A percentile compares a stretch with the other conserved stretches of the same genome.
These are phyloP conservation scores for Bos taurus DNA, from an alignment of 2,113 vertebrate genomes.

Conservation along the genomic window DNA sequence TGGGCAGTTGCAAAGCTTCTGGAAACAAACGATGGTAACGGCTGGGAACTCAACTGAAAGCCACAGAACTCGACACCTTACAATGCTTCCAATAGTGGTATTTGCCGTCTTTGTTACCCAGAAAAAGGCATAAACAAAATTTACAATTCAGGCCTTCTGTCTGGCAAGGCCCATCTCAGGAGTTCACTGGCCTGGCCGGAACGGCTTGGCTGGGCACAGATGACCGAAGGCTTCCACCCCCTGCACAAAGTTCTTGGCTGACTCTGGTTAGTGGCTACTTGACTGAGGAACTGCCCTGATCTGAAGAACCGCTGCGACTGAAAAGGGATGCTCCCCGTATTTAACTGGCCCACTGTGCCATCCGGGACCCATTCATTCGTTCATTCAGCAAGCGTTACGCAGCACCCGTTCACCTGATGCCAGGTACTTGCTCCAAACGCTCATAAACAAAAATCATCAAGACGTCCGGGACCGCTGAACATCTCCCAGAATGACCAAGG, in stretches of 20 bases:
- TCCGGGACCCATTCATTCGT: accelerated
- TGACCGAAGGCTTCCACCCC: accelerated
- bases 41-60: background rate
- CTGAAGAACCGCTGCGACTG: too few species aligned
- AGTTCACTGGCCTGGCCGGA: accelerated
- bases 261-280: accelerated
- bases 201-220: background rate
- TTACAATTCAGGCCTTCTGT: too few species aligned
- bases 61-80: background rate
- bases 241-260: background rate
- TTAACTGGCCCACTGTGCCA: accelerated
- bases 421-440: accelerated
- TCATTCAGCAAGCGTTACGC: accelerated
- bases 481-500: background rate
- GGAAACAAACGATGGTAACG: accelerated
- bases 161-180: background rate
- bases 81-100: background rate
- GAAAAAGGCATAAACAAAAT: background rate
- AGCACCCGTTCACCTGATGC: accelerated
- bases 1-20: background rate
- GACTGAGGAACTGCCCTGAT: background rate
- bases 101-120: background rate
- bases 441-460: background rate
- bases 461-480: background rate
- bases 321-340: accelerated